Percentiles rank a stretch among this genome's conserved stretches.
These are phyloP conservation scores for Drosophila kambysellisi DNA, from an alignment of 2,888 invertebrate genomes.

Conservation along the genomic window DNA sequence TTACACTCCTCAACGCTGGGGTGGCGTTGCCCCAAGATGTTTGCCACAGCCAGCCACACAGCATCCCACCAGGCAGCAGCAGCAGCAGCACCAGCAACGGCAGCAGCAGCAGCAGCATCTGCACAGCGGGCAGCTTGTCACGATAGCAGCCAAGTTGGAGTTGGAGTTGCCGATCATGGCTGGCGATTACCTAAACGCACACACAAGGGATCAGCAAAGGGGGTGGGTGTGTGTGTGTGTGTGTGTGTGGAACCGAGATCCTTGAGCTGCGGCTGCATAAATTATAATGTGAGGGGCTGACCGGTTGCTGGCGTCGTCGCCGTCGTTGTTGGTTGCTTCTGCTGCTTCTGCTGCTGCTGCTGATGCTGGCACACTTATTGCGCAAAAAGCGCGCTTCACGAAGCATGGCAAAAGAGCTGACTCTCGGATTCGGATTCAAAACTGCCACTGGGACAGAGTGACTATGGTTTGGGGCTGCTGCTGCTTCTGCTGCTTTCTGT, in stretches of 20 bases:
- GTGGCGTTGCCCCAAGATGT: constrained; percentile 66
- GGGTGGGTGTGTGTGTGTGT: constrained; percentile 4
- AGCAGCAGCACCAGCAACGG: not conserved
- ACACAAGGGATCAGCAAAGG: constrained; percentile 16
- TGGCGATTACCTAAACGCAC: constrained; percentile 80
- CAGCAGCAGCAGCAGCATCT: constrained; percentile 31
- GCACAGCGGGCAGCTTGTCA: constrained; percentile 78
- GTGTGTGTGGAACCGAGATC: constrained; percentile 52
- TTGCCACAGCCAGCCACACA: constrained; percentile 28
- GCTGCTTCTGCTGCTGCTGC: constrained; percentile 24
- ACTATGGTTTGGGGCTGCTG: constrained; percentile 6
- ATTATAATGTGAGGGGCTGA: constrained; percentile 74
- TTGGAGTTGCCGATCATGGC: constrained; percentile 65
- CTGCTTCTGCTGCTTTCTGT: constrained; percentile 21
- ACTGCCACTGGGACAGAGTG: constrained; percentile 44
- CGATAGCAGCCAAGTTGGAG: constrained; percentile 54
- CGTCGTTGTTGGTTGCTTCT: constrained; percentile 27
- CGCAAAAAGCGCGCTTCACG: constrained; percentile 78
- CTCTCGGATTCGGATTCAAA: constrained; percentile 39
- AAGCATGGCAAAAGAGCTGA: constrained; percentile 71
- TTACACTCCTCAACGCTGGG: constrained; percentile 74
- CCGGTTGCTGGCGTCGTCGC: constrained; percentile 64
- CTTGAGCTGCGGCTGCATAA: constrained; percentile 77
- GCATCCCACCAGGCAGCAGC: constrained; percentile 25
- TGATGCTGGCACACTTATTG: constrained; percentile 77